Base-by-base conservation (phyloP, 2,113 vertebrate genomes). In the Cyanoderma ruficeps region DNA sequence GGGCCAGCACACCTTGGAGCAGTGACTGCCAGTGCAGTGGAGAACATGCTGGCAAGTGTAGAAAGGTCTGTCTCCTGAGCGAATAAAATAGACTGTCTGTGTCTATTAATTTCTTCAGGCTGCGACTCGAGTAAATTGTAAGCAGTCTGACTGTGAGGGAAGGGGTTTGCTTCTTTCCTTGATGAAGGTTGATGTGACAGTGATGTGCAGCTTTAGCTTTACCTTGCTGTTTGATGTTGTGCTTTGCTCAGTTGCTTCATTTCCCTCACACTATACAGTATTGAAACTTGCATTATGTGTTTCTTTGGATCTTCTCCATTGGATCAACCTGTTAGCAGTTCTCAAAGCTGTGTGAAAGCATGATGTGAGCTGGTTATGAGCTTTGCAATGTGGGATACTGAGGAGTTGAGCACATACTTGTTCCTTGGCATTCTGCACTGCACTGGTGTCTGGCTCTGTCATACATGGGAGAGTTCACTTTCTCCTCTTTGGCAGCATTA, bases 1-100 rank as follows among this genome's bases (percentile, higher is more conserved):
- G 59, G 0, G 0, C 64, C 61, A 42, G 50, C 0, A 0, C 76
- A 78, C 60, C 83, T 81, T 90, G 4, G 2, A 49, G 14, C 23
- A 22, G 35, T 0, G 2, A 52, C 24, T 70, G 42, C 50, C 27
- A 35, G 23, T 11, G 47, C 33, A 6, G 60, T 57, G 24, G 37
- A 74, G 69, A 83, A 76, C 88, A 47, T 35, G 37, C n/a, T 63
- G 41, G 39, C n/a, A 44, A 33, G 22, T 60, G 6, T 8, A 11
- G 59, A 23, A 71, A 75, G 41, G 12, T 81, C 30, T 68, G 31
- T 89, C 11, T 55, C 21, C 47, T 55, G 42, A 61, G 30, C 5
- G 4, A 81, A 59, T 39, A 55, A 59, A 77, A 83, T 30, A 69
- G 47, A 31, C 27, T 77, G 10, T 1, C 70, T 13, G 18, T 55